Conservation (phyloP, 2,113 vertebrate genomes). For the Lepidothrix coronata region DNA sequence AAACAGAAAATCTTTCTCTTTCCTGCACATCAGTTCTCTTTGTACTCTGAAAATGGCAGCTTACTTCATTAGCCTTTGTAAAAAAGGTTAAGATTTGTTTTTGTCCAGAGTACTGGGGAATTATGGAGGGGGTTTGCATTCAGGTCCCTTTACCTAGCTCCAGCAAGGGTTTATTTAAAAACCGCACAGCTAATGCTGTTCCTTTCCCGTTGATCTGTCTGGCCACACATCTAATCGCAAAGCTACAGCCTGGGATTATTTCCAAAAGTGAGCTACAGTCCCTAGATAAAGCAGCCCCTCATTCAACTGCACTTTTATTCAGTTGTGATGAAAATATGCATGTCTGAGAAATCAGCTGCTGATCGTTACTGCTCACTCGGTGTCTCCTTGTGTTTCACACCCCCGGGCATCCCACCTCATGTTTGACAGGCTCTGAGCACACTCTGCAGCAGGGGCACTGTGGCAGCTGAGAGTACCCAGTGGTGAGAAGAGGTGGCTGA, state of each 20-base stretch:
- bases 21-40: background rate
- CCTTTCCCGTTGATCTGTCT: background rate
- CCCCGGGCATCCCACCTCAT: fast-evolving
- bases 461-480: background rate
- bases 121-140: background rate
- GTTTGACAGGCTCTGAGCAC: background rate
- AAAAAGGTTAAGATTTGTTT: background rate
- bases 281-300: background rate
- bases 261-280: background rate
- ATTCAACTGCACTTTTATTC: background rate
- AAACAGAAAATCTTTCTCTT: background rate
- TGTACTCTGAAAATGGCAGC: background rate
- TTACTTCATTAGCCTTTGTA: background rate
- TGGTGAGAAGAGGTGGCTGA: background rate
- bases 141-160: background rate
- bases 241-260: background rate
- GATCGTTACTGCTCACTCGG: background rate
- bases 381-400: background rate
- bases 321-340: background rate
- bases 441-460: background rate
- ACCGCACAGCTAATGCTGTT: background rate
- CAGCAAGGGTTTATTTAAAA: background rate
- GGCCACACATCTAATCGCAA: background rate
- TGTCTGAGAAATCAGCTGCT: background rate
- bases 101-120: background rate